Evolutionary conservation across 2,888 invertebrate genomes (phyloP).

Genomic region (Allygus modestus): DNA sequence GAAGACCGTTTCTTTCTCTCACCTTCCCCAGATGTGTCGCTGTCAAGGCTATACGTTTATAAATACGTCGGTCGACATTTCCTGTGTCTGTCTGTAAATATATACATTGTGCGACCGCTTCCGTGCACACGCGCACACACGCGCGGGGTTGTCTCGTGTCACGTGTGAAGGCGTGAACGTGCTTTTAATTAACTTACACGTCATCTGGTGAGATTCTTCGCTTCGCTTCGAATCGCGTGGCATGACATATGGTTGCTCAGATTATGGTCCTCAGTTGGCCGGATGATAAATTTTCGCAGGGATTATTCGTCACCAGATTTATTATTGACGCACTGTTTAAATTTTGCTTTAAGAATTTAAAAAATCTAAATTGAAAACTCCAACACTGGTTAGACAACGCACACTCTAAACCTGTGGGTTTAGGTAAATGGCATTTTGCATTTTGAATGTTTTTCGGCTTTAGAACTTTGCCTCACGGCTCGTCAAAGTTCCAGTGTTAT

Average conservation of each 20-base stretch:
- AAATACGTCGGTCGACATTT: conserved; percentile 7
- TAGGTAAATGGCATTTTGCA: too few species aligned
- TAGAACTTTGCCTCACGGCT: too few species aligned
- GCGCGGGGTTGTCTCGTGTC: neutral
- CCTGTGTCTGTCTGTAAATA: neutral
- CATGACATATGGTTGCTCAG: neutral
- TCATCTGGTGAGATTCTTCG: neutral
- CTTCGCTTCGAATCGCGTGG: neutral
- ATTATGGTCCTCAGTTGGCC: neutral
- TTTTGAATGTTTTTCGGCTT: too few species aligned
- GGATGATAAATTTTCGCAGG: neutral
- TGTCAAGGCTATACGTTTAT: neutral
- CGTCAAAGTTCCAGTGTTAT: too few species aligned
- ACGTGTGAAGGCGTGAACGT: neutral
- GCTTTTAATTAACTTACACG: neutral
- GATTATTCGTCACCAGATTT: too few species aligned
- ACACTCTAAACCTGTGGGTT: too few species aligned
- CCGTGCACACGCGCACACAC: neutral
- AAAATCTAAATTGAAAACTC: too few species aligned
- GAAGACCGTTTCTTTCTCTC: neutral
- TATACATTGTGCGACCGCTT: neutral
- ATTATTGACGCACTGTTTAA: too few species aligned
- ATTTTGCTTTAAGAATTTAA: too few species aligned
- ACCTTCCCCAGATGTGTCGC: neutral
- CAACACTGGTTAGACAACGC: too few species aligned